Evolutionary conservation across 1,140 invertebrate genomes (phyloP), one percentile per base, ranked within the genome.

Genomic region (Epicauta chinensis): DNA sequence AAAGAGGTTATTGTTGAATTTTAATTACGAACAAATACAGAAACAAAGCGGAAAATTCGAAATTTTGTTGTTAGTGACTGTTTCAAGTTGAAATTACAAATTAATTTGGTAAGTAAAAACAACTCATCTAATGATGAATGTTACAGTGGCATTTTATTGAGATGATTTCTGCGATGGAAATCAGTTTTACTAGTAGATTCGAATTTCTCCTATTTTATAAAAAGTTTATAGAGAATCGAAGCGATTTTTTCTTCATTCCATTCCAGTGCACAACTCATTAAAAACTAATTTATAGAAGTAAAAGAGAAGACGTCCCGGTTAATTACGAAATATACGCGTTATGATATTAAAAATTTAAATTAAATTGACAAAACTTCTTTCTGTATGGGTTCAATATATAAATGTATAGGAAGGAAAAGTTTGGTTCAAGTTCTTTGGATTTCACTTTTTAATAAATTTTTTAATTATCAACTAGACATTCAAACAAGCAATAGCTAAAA

Each of bases 281-380:
- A 47, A 47, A 47, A 47, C 45, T 47, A 47, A 47, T 47, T 47
- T 47, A 38, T 37, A 34, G 38, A 47, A 47, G 45, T 47, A 37
- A 47, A 47, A 37, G 4, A 23, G 38, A 47, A 38, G 45, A 47
- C 45, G 45, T 47, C 32, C 36, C 45, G 45, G 45, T 47, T 47
- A 47, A 47, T 47, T 47, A 47, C 30, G 45, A 47, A 47, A 37
- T 47, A 47, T 47, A 37, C 37, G 36, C 45, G 38, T 37, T 47
- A 29, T n/a, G 10, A 47, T 37, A 47, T 47, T 37, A 47, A 47
- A 47, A 47, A 47, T 47, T 47, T 47, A 47, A 47, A 47, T 47
- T 47, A 47, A 47, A 47, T 47, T 47, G 45, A 47, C 45, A 47
- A 47, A 47, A 47, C 6, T 47, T 47, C 34, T 9, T 3, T 23